Percentiles rank a stretch among this genome's conserved stretches.
phyloP scores from a whole-genome alignment of 2,888 invertebrate species.

The Drosophila basisetae region DNA sequence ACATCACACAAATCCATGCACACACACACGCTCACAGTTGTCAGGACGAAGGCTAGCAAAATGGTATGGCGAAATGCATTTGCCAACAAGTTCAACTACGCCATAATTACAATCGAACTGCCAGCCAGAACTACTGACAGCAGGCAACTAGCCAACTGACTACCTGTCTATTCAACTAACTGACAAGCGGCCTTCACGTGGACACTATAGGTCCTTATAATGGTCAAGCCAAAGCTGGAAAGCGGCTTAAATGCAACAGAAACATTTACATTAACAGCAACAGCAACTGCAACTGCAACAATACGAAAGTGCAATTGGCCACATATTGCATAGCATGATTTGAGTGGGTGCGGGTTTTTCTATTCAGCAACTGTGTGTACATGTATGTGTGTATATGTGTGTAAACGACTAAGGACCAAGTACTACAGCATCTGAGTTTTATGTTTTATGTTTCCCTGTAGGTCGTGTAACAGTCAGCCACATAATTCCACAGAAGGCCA shows the following conservation, averaged over 20 bases:
- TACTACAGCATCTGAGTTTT: conserved; percentile 32
- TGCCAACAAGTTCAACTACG: conserved; percentile 62
- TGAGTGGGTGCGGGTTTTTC: conserved; percentile 11
- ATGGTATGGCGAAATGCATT: conserved; percentile 58
- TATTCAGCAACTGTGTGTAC: not conserved
- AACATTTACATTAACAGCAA: conserved; percentile 13
- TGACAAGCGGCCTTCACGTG: conserved; percentile 32
- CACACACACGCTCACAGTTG: not conserved
- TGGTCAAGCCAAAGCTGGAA: conserved; percentile 20
- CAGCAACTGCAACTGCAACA: conserved; percentile 35
- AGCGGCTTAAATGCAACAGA: conserved; percentile 34
- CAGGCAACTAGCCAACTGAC: conserved; percentile 57
- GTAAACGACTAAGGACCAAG: conserved; percentile 16
- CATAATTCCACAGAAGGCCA: conserved; percentile 37
- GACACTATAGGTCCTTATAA: conserved; percentile 31
- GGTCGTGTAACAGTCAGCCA: conserved; percentile 15
- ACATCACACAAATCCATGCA: not conserved
- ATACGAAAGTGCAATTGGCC: conserved; percentile 52
- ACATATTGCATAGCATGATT: conserved; percentile 26
- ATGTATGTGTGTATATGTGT: not conserved
- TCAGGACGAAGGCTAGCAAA: conserved; percentile 23
- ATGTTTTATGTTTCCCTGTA: conserved; percentile 24
- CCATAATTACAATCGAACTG: conserved; percentile 73
- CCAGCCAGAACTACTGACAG: conserved; percentile 7
- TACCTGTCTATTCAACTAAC: conserved; percentile 30